Conservation (phyloP, 1,140 invertebrate genomes). For the Galleria mellonella region DNA sequence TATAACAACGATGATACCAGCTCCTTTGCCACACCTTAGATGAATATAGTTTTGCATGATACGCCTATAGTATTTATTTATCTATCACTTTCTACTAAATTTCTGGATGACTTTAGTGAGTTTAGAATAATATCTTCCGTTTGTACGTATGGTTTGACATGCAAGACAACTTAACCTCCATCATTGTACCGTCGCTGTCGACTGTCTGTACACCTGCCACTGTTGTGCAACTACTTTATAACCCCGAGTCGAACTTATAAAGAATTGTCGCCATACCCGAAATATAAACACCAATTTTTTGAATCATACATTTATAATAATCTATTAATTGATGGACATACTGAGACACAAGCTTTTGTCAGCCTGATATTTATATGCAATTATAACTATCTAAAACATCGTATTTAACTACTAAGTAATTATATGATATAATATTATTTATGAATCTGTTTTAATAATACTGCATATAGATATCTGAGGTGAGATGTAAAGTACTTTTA, state of each 20-base stretch:
- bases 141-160: slow-evolving; percentile 29
- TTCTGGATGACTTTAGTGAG: slow-evolving; percentile 38
- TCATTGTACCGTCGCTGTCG: slow-evolving; percentile 49
- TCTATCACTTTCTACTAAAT: slow-evolving; percentile 35
- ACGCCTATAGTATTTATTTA: slow-evolving; percentile 34
- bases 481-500: not conserved
- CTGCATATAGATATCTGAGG: slow-evolving; percentile 8
- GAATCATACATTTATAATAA: not conserved
- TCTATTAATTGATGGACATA: slow-evolving; percentile 13
- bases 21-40: slow-evolving; percentile 73
- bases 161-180: slow-evolving; percentile 46
- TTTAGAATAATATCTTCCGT: slow-evolving; percentile 28
- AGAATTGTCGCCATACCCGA: slow-evolving; percentile 32
- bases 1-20: slow-evolving; percentile 60
- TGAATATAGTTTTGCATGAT: slow-evolving; percentile 63
- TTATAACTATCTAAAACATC: slow-evolving; percentile 2
- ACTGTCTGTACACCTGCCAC: slow-evolving; percentile 37
- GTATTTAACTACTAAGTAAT: not conserved
- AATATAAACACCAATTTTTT: not conserved
- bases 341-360: slow-evolving; percentile 50
- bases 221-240: slow-evolving; percentile 35
- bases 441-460: not conserved
- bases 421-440: not conserved
- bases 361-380: slow-evolving; percentile 20
- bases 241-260: slow-evolving; percentile 52